Percentiles rank a stretch among this genome's conserved stretches.
These are phyloP conservation scores for Leontocebus nigricollis DNA, from an alignment of 2,797 vertebrate genomes.

Conservation along the genomic window DNA sequence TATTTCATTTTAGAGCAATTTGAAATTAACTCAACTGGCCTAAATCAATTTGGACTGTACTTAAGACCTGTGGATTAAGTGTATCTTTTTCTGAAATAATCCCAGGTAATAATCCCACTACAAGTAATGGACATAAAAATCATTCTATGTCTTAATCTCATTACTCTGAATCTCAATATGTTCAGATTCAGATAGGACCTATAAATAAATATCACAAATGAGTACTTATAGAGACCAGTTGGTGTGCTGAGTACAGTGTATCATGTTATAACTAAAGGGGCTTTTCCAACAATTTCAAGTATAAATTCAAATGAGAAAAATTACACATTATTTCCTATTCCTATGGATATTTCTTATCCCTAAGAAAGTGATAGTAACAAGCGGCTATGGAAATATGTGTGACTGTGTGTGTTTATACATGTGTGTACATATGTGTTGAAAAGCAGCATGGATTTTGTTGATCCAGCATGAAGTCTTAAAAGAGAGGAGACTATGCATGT, in stretches of 20 bases:
- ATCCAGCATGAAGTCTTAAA: neutral
- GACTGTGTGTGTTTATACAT: neutral
- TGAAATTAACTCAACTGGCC: neutral
- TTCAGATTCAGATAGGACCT: neutral
- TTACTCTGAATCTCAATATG: neutral
- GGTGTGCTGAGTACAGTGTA: neutral
- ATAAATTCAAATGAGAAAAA: neutral
- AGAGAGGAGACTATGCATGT: neutral
- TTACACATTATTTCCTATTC: neutral
- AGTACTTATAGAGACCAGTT: neutral
- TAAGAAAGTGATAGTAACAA: neutral
- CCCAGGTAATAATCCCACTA: neutral
- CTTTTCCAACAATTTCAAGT: neutral
- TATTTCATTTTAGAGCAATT: neutral
- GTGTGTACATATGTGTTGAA: neutral
- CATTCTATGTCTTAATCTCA: neutral
- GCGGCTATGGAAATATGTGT: neutral
- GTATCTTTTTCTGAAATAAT: neutral
- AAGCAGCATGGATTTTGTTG: neutral
- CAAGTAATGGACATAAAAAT: neutral
- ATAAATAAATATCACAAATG: slow-evolving; percentile 4
- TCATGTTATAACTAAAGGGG: neutral
- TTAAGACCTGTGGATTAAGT: neutral
- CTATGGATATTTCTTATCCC: neutral
- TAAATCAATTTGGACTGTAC: neutral